Conservation (phyloP, 35 echinoderm and acorn worm species). For the Holothuria glaberrima region DNA sequence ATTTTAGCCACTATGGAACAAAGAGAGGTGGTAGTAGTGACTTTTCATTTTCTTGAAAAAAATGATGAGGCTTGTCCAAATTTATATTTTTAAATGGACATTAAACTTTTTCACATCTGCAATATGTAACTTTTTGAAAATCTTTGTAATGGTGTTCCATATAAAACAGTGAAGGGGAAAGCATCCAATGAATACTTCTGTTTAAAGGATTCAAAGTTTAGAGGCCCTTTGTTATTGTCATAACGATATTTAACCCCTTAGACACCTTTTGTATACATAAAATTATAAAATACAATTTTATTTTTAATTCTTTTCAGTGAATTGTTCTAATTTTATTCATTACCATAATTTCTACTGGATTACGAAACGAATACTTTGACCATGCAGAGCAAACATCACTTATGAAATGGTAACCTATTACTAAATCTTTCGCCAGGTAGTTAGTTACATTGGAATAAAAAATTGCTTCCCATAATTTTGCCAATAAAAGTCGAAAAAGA, state of each 20-base stretch:
- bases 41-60: no score
- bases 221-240: slow-evolving; percentile 5
- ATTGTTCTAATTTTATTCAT: neutral
- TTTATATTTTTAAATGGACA: no score
- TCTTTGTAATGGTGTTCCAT: no score
- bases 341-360: neutral
- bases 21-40: no score
- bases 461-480: neutral
- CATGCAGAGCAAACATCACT: slow-evolving; percentile 11
- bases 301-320: neutral
- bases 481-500: neutral
- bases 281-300: neutral
- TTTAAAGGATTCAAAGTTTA: neutral
- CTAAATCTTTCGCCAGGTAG: neutral
- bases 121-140: no score
- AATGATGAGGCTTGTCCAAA: no score
- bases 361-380: no score
- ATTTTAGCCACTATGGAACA: no score
- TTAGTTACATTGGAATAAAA: neutral
- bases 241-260: no score
- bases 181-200: neutral
- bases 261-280: neutral
- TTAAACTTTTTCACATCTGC: no score
- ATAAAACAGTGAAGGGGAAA: no score
- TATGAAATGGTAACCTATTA: neutral